These are phyloP conservation scores for Halcyon leucocephala DNA, from an alignment of 2,797 vertebrate genomes.

Conservation along the genomic window DNA sequence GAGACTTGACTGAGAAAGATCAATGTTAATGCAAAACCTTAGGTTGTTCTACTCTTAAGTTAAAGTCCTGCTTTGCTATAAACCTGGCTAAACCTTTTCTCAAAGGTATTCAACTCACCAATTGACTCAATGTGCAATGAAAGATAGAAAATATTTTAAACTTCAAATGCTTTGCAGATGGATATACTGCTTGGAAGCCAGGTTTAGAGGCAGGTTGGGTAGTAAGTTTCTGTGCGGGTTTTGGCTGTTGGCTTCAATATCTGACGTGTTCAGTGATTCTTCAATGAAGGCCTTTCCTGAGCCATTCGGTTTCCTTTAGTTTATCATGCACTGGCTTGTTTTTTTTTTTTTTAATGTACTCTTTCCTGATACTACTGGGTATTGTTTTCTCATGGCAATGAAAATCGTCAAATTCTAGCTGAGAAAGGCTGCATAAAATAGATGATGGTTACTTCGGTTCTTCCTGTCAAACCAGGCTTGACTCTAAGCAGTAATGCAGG, in stretches of 20 bases:
- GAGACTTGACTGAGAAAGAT: constrained; percentile 25
- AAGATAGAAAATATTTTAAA: constrained; percentile 16
- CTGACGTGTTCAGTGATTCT: neutral
- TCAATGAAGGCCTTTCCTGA: constrained; percentile 47
- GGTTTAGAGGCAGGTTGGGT: neutral
- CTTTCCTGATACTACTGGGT: constrained; percentile 3
- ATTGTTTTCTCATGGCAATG: constrained; percentile 32
- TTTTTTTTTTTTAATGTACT: neutral
- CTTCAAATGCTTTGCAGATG: neutral
- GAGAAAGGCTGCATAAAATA: constrained; percentile 1
- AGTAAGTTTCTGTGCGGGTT: neutral
- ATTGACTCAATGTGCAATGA: neutral
- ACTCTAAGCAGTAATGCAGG: constrained; percentile 66
- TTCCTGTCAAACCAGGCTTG: constrained; percentile 36
- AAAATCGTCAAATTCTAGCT: constrained; percentile 25
- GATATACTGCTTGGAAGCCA: neutral
- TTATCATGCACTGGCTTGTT: neutral
- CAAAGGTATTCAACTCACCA: neutral
- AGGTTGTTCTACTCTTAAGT: neutral
- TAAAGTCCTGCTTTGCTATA: neutral
- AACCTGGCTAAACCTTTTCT: neutral
- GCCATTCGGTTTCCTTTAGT: neutral
- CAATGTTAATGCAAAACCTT: neutral
- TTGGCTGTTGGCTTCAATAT: constrained; percentile 6
- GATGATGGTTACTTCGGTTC: constrained; percentile 37